phyloP scores from a whole-genome alignment of 2,113 vertebrate species.

The Pseudopodoces humilis region DNA sequence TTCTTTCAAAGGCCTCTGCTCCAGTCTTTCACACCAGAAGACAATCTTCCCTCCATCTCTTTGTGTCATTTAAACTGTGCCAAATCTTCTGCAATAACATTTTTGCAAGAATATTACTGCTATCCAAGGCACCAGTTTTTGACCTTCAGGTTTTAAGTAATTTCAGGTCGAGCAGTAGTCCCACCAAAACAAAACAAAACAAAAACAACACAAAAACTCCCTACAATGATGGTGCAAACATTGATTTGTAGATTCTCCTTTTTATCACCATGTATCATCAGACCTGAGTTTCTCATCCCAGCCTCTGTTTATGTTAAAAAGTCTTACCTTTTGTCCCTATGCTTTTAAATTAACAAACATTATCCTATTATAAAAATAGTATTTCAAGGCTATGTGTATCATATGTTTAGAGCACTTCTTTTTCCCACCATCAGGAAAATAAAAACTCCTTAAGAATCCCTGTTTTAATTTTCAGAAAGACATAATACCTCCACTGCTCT shows the following conservation, averaged over 20 bases:
- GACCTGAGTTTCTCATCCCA: not conserved
- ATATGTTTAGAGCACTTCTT: not conserved
- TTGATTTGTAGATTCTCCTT: not conserved
- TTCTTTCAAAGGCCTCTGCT: not conserved
- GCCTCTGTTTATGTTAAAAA: not conserved
- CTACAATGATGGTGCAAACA: not conserved
- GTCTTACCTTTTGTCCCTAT: not conserved
- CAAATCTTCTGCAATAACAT: not conserved
- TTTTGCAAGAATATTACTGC: not conserved
- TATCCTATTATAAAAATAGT: not conserved
- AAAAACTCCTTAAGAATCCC: not conserved
- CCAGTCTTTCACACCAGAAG: not conserved
- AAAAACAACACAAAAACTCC: not conserved
- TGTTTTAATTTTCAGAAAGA: not conserved
- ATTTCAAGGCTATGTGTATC: not conserved
- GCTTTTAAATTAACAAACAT: not conserved
- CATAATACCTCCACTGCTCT: not conserved
- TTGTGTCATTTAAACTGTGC: not conserved
- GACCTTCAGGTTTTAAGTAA: not conserved
- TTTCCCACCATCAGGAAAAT: not conserved
- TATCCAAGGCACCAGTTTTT: not conserved
- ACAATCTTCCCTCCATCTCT: not conserved
- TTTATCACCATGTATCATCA: not conserved
- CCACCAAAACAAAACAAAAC: not conserved
- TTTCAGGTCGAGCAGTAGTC: not conserved